Evolutionary conservation across 2,113 vertebrate genomes (phyloP).

Genomic region (Corapipo altera): DNA sequence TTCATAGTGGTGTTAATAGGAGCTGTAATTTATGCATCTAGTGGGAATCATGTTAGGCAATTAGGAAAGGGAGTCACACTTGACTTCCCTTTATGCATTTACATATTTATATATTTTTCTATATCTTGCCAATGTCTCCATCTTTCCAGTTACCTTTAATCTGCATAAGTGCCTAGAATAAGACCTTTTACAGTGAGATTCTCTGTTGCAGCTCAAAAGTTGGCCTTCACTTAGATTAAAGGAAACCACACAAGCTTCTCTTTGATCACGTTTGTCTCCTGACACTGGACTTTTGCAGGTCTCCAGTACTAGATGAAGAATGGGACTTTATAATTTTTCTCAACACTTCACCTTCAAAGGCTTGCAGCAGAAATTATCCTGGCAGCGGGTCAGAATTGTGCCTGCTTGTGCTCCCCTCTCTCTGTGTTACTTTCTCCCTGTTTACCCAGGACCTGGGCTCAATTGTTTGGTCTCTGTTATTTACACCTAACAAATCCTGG

Average conservation of each 20-base stretch:
- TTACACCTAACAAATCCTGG: neutral
- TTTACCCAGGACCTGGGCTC: neutral
- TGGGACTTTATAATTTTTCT: neutral
- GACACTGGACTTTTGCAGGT: neutral
- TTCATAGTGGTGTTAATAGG: slow-evolving; percentile 80
- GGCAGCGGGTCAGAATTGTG: neutral
- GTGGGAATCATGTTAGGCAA: slow-evolving; percentile 77
- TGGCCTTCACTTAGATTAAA: slow-evolving; percentile 10
- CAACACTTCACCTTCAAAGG: neutral
- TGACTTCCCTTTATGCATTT: slow-evolving; percentile 71
- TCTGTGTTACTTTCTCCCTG: neutral
- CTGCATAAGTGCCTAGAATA: slow-evolving; percentile 5
- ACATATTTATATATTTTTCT: slow-evolving; percentile 69
- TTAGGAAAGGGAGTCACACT: slow-evolving; percentile 78
- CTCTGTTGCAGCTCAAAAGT: neutral
- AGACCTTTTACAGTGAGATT: neutral
- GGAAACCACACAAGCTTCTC: neutral
- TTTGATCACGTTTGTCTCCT: neutral
- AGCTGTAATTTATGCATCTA: slow-evolving; percentile 79
- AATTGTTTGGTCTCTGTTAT: neutral
- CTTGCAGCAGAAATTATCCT: neutral
- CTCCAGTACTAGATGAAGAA: neutral
- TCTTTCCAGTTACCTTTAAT: slow-evolving; percentile 50
- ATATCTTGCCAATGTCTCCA: slow-evolving; percentile 24
- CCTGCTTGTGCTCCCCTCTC: neutral